A percentile compares a stretch with the other conserved stretches of the same genome.
Evolutionary conservation across 2,888 invertebrate genomes (phyloP).

Genomic region (Leptopterna dolabrata): DNA sequence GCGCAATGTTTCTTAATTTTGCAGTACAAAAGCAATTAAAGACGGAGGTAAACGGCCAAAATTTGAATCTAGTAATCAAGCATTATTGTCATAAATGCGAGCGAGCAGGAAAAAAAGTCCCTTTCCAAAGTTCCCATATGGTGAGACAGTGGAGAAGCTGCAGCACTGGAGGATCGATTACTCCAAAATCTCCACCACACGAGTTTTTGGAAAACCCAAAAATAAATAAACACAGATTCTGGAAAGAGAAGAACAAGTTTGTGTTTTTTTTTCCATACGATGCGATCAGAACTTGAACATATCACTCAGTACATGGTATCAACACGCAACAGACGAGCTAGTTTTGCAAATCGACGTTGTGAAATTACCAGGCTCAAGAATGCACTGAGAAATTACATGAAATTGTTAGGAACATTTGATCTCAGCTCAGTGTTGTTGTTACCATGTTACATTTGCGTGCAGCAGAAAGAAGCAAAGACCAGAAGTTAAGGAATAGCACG

Average conservation of each 20-base stretch:
- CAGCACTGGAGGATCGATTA: not conserved
- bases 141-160: not conserved
- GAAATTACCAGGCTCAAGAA: not conserved
- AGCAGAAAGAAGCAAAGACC: conserved; percentile 49
- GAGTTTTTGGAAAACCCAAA: not conserved
- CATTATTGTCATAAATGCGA: conserved; percentile 12
- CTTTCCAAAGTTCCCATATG: conserved; percentile 13
- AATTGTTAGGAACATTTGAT: not conserved
- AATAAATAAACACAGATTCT: conserved; percentile 1
- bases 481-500: not conserved
- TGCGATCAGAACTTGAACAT: conserved; percentile 10
- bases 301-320: conserved; percentile 18
- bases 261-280: not conserved
- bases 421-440: conserved; percentile 17
- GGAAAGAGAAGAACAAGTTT: not conserved
- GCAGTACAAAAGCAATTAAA: not conserved
- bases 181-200: not conserved
- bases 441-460: conserved; percentile 39
- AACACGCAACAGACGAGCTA: not conserved
- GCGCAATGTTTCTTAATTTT: not conserved
- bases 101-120: conserved; percentile 6
- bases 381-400: not conserved
- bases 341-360: not conserved
- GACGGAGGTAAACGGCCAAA: not conserved
- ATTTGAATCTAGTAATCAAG: conserved; percentile 25